Conservation (phyloP, 2,888 invertebrate genomes). For the Caenorhabditis panamensis region DNA sequence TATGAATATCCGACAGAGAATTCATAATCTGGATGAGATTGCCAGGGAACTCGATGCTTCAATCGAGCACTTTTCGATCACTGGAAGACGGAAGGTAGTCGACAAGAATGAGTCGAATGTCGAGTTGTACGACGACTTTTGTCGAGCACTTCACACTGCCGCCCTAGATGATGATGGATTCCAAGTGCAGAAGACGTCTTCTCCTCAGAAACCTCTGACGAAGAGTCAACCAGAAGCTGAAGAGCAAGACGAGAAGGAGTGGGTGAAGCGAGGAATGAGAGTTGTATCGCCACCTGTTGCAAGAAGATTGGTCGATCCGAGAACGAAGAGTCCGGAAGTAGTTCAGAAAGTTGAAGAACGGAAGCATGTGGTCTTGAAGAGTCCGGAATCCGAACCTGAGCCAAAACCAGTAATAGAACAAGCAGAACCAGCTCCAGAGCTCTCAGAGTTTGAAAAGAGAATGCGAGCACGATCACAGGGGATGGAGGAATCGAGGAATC, state of each 20-base stretch:
- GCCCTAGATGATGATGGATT: conserved; percentile 40
- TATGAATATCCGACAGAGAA: conserved; percentile 60
- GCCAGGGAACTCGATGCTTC: conserved; percentile 66
- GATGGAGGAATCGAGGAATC: conserved; percentile 18
- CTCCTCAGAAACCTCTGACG: conserved; percentile 46
- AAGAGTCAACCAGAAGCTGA: neutral
- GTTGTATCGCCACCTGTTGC: conserved; percentile 37
- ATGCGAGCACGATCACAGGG: conserved; percentile 16
- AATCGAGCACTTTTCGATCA: conserved; percentile 55
- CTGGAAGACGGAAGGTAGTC: conserved; percentile 9
- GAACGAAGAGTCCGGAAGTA: neutral
- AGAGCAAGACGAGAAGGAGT: neutral
- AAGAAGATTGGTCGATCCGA: neutral
- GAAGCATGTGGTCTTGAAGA: neutral
- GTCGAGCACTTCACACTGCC: conserved; percentile 51
- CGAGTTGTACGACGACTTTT: conserved; percentile 58
- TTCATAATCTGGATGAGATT: conserved; percentile 66
- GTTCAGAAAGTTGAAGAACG: neutral
- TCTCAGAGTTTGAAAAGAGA: conserved; percentile 41
- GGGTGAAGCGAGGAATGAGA: conserved; percentile 30
- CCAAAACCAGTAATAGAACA: neutral
- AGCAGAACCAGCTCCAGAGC: conserved; percentile 4
- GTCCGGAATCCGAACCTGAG: neutral
- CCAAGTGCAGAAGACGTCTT: conserved; percentile 46
- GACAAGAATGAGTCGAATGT: conserved; percentile 35